phyloP scores from a whole-genome alignment of 2,888 invertebrate species.

The Brassicogethes aeneus region DNA sequence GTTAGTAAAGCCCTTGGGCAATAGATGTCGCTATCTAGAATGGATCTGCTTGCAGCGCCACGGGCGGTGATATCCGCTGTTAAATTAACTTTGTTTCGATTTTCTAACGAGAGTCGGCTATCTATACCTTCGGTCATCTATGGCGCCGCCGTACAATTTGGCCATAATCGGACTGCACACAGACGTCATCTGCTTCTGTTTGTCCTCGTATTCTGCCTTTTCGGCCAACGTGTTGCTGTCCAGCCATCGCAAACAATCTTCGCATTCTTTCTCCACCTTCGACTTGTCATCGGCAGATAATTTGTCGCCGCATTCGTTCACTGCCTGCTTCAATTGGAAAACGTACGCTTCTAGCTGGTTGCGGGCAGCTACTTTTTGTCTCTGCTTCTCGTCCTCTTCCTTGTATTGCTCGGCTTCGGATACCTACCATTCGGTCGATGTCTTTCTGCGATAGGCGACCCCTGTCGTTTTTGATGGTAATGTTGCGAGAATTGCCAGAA shows the following conservation, averaged over 20 bases:
- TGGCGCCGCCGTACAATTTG: constrained; percentile 38
- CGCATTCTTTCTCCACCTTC: constrained; percentile 44
- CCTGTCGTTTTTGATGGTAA: constrained; percentile 76
- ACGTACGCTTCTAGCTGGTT: constrained; percentile 62
- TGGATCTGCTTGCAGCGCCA: too few relatives aligned
- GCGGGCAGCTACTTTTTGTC: constrained; percentile 54
- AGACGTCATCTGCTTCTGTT: constrained; percentile 42
- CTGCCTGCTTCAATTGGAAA: constrained; percentile 57
- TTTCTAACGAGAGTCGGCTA: too few relatives aligned
- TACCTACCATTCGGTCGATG: constrained; percentile 73
- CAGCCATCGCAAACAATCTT: constrained; percentile 54
- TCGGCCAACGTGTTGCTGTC: constrained; percentile 57
- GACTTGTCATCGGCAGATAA: constrained; percentile 55
- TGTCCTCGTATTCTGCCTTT: constrained; percentile 54
- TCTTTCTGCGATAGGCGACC: constrained; percentile 73
- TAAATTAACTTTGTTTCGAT: too few relatives aligned
- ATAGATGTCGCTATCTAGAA: too few relatives aligned
- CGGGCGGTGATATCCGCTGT: too few relatives aligned
- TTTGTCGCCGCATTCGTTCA: constrained; percentile 52
- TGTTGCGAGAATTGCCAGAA: constrained; percentile 60
- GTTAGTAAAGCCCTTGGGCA: too few relatives aligned
- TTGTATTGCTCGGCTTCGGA: constrained; percentile 64
- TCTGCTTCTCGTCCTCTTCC: constrained; percentile 61
- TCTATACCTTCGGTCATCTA: too few relatives aligned
- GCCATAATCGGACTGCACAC: constrained; percentile 49